Conservation (phyloP, 2,797 vertebrate species). For the Mormyrops attenuatus region DNA sequence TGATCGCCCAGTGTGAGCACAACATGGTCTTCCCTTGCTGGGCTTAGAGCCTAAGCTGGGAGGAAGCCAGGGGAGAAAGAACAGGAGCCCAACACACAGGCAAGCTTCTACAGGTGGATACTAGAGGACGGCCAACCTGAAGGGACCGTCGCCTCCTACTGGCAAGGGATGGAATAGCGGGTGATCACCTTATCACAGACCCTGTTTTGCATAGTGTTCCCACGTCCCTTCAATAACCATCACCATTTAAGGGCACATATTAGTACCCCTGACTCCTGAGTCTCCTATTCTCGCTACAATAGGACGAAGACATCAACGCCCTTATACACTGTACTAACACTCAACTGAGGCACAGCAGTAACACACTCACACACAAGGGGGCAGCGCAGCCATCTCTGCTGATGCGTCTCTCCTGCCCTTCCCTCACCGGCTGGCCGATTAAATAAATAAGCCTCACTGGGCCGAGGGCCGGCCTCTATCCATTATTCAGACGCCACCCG, state of each 20-base stretch:
- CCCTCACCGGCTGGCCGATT: neutral
- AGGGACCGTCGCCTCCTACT: neutral
- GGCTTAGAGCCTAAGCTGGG: neutral
- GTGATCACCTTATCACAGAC: neutral
- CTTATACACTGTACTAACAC: neutral
- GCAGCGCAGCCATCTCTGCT: neutral
- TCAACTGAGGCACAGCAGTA: neutral
- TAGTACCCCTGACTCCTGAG: neutral
- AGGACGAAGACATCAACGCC: neutral
- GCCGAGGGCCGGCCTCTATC: conserved; percentile 45
- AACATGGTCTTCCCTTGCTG: no score
- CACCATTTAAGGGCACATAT: neutral
- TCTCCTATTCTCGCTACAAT: neutral
- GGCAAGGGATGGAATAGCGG: neutral
- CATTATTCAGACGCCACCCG: conserved; percentile 53
- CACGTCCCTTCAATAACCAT: neutral
- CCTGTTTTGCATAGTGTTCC: neutral
- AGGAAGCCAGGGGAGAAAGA: neutral
- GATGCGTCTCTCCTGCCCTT: neutral
- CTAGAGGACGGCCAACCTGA: neutral
- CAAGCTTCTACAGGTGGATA: neutral
- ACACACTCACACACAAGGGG: neutral
- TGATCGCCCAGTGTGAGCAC: neutral
- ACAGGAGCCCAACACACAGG: neutral
- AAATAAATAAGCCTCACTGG: conserved; percentile 45